phyloP scores from a whole-genome alignment of 2,888 invertebrate species.

The Sesamia inferens region DNA sequence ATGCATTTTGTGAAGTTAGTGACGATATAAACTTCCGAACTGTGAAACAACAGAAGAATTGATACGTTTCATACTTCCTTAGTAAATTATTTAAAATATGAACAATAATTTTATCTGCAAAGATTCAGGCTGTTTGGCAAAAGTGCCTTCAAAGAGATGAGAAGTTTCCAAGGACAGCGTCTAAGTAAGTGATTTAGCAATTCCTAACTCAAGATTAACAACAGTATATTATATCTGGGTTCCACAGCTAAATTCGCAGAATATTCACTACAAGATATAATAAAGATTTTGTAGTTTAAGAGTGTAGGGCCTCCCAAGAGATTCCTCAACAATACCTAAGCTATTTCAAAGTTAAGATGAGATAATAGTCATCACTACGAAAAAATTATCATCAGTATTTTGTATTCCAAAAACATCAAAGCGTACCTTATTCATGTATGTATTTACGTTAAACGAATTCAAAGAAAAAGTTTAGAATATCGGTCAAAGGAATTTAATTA shows the following conservation, averaged over 20 bases:
- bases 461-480: conserved; percentile 39
- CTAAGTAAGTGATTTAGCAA: conserved; percentile 2
- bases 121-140: conserved; percentile 6
- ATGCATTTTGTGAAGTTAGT: conserved; percentile 45
- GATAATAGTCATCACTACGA: conserved; percentile 10
- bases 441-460: conserved; percentile 41
- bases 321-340: conserved; percentile 9
- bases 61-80: conserved; percentile 20
- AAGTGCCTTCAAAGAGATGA: conserved; percentile 2
- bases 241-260: neutral
- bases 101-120: neutral
- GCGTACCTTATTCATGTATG: conserved; percentile 24
- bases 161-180: neutral
- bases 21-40: conserved; percentile 42
- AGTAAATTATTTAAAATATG: conserved; percentile 5
- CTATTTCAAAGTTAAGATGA: conserved; percentile 21
- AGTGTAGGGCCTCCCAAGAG: conserved; percentile 2
- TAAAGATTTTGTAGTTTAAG: neutral
- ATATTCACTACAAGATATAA: neutral
- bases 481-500: conserved; percentile 53
- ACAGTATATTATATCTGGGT: neutral
- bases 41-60: conserved; percentile 30
- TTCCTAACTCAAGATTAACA: neutral
- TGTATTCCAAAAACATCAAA: conserved; percentile 18
- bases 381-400: conserved; percentile 28